phyloP scores from a whole-genome alignment of 2,797 vertebrate genomes.

The Botia almorhae region DNA sequence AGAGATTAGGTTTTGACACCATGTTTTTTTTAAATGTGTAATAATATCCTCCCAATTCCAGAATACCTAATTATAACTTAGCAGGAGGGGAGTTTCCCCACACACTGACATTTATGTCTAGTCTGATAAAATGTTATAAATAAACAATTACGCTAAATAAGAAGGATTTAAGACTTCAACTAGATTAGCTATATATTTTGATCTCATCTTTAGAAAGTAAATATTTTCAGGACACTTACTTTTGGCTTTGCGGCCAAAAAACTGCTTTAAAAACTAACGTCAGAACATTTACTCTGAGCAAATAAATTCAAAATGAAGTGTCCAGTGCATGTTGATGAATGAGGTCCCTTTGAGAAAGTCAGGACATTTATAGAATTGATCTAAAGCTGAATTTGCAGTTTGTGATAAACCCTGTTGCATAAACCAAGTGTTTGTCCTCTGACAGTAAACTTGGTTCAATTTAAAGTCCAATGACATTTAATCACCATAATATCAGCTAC shows the following conservation, averaged over 20 bases:
- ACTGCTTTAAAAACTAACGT: neutral
- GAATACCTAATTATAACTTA: neutral
- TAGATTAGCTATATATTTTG: neutral
- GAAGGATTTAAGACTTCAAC: neutral
- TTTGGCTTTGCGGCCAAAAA: neutral
- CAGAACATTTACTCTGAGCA: neutral
- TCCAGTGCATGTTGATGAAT: neutral
- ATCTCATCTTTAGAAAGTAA: neutral
- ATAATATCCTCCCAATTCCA: neutral
- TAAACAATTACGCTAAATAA: neutral
- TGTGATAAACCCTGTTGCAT: neutral
- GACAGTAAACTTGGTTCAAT: neutral
- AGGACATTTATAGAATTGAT: neutral
- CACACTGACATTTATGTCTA: neutral
- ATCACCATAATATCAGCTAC: neutral
- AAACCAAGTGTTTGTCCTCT: neutral
- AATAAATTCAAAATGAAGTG: neutral
- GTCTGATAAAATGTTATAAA: neutral
- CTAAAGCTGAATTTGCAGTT: neutral
- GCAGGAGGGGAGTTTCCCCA: neutral
- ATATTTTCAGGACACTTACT: neutral
- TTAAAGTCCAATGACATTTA: neutral
- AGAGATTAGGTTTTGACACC: neutral
- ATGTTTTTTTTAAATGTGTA: neutral
- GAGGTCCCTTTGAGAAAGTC: neutral